Evolutionary conservation across 2,888 invertebrate genomes (phyloP).

Genomic region (Drosophila tripunctata): DNA sequence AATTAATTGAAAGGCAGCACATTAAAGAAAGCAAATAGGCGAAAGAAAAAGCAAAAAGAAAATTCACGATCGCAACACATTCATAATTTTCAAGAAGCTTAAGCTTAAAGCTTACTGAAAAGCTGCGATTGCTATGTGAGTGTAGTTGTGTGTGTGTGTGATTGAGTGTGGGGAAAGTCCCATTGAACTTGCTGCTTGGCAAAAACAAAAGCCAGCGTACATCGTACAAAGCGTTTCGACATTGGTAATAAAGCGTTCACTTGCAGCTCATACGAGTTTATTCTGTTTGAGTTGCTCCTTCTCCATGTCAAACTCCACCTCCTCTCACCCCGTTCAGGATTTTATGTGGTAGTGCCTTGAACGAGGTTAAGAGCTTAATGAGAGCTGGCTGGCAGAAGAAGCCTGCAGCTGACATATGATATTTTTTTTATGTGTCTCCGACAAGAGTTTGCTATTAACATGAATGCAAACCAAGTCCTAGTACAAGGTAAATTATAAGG

Average conservation of each 20-base stretch:
- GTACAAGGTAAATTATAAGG: constrained; percentile 76
- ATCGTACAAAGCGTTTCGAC: constrained; percentile 56
- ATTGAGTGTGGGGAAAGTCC: neutral
- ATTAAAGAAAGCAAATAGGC: constrained; percentile 4
- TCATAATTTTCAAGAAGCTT: constrained; percentile 50
- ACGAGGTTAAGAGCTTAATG: constrained; percentile 79
- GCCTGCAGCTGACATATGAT: constrained; percentile 76
- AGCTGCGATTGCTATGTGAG: constrained; percentile 3
- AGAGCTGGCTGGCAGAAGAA: constrained; percentile 37
- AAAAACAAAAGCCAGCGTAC: constrained; percentile 20
- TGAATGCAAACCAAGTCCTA: constrained; percentile 28
- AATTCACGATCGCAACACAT: constrained; percentile 46
- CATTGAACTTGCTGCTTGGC: constrained; percentile 49
- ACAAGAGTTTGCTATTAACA: constrained; percentile 73
- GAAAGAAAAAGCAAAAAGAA: neutral
- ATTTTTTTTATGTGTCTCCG: constrained; percentile 73
- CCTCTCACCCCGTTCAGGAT: neutral
- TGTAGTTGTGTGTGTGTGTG: neutral
- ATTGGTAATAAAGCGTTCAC: constrained; percentile 77
- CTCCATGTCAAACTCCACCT: neutral
- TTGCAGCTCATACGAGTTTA: constrained; percentile 49
- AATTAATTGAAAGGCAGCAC: constrained; percentile 60
- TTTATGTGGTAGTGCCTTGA: constrained; percentile 25
- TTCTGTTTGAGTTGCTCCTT: neutral
- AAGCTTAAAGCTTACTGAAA: constrained; percentile 37